Percentiles rank a stretch among this genome's conserved stretches.
Conservation (phyloP, 2,888 invertebrate genomes). For the Drosophila testacea region DNA sequence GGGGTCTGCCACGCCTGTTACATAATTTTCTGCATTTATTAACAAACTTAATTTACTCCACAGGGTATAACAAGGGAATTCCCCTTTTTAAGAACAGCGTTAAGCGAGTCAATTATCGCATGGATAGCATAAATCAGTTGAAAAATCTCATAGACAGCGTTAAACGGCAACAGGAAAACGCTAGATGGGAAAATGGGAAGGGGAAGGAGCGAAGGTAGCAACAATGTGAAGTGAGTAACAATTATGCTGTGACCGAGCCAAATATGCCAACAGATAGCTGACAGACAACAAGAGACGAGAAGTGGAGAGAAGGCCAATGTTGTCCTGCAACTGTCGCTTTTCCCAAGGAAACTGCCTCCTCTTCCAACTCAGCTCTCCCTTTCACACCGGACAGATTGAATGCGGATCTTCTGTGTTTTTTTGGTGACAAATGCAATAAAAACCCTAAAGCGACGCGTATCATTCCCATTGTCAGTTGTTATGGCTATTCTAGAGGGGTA, state of each 20-base stretch:
- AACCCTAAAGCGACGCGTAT: slow-evolving; percentile 60
- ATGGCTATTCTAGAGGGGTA: slow-evolving; percentile 1
- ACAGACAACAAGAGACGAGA: background rate
- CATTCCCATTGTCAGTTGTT: slow-evolving; percentile 49
- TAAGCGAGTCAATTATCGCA: slow-evolving; percentile 25
- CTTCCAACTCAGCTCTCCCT: background rate
- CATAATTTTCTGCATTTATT: no score
- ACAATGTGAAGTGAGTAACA: slow-evolving; percentile 34
- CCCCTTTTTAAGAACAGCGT: slow-evolving; percentile 4
- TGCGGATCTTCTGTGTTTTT: slow-evolving; percentile 33
- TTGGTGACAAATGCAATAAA: slow-evolving; percentile 77
- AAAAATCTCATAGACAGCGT: slow-evolving; percentile 7
- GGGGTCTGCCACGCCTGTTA: no score
- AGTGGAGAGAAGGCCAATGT: background rate
- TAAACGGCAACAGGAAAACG: slow-evolving; percentile 11
- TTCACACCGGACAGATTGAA: slow-evolving; percentile 14
- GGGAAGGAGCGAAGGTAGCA: background rate
- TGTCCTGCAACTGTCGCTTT: slow-evolving; percentile 45
- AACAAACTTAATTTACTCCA: no score
- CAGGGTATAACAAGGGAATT: background rate
- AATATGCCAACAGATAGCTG: slow-evolving; percentile 20
- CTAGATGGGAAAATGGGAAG: background rate
- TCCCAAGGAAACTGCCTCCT: slow-evolving; percentile 33
- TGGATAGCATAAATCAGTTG: slow-evolving; percentile 22
- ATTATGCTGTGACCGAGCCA: slow-evolving; percentile 31